Conservation (phyloP, 1,140 invertebrate genomes). For the Drosophila pandora region DNA sequence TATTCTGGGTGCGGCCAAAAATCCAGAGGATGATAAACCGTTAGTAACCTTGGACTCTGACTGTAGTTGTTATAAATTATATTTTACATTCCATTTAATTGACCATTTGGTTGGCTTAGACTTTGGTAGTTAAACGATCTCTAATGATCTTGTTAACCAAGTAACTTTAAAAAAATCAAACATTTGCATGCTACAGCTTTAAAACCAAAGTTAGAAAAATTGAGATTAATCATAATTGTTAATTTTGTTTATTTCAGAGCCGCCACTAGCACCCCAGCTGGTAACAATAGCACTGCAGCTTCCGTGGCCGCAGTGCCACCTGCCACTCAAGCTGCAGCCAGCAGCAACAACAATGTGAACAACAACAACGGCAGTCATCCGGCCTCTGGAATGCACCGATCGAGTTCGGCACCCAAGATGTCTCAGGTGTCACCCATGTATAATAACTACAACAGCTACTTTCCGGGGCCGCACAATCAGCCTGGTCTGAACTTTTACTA, state of each 20-base stretch:
- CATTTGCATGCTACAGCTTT: too few species aligned
- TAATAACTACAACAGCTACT: slow-evolving; percentile 69
- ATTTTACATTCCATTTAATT: too few species aligned
- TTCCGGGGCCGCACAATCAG: slow-evolving; percentile 48
- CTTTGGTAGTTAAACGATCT: too few species aligned
- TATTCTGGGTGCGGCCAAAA: slow-evolving; percentile 92
- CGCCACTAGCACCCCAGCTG: slow-evolving; percentile 32
- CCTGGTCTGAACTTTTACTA: slow-evolving; percentile 61
- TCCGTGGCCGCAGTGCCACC: slow-evolving; percentile 13
- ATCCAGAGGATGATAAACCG: slow-evolving; percentile 89
- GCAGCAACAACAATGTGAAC: slow-evolving; percentile 53
- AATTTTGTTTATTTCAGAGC: slow-evolving; percentile 28
- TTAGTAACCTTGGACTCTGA: slow-evolving; percentile 72
- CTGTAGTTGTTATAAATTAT: slow-evolving; percentile 29
- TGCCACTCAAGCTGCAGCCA: slow-evolving; percentile 35
- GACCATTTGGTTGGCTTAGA: too few species aligned
- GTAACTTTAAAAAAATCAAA: too few species aligned
- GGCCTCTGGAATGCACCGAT: slow-evolving; percentile 59
- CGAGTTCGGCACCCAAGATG: slow-evolving; percentile 70
- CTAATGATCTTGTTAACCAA: too few species aligned
- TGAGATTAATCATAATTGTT: background rate
- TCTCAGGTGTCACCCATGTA: slow-evolving; percentile 58
- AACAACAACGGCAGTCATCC: slow-evolving; percentile 55
- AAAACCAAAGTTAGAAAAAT: too few species aligned
- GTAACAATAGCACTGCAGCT: slow-evolving; percentile 20